These are phyloP conservation scores for Charanyca ferruginea DNA, from an alignment of 2,888 invertebrate genomes.

Conservation along the genomic window DNA sequence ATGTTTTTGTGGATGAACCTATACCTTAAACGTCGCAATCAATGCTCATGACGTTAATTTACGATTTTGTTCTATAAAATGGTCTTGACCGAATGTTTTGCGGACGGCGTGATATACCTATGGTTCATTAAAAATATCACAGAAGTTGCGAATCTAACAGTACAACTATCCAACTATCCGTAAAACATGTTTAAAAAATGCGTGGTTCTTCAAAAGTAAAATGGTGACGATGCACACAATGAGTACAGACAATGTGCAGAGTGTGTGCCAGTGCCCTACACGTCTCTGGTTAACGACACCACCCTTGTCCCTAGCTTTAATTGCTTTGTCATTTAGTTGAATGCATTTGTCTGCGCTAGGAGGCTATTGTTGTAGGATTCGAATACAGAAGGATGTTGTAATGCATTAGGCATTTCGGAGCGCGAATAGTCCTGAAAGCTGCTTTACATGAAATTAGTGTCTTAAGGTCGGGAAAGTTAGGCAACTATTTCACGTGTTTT, in stretches of 20 bases:
- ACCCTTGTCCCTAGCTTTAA: slow-evolving; percentile 23
- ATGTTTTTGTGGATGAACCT: too few relatives aligned
- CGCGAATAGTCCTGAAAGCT: slow-evolving; percentile 30
- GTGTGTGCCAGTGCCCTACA: background rate
- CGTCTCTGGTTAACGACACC: slow-evolving; percentile 23
- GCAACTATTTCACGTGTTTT: background rate
- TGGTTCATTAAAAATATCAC: too few relatives aligned
- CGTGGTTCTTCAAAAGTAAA: background rate
- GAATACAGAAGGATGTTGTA: slow-evolving; percentile 10
- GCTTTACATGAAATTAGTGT: slow-evolving; percentile 11
- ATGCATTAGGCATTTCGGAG: slow-evolving; percentile 23
- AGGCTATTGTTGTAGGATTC: slow-evolving; percentile 26
- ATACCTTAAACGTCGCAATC: too few relatives aligned
- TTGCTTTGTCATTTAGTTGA: slow-evolving; percentile 37
- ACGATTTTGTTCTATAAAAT: too few relatives aligned
- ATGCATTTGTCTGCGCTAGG: slow-evolving; percentile 22
- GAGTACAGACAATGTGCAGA: background rate
- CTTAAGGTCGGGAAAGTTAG: background rate
- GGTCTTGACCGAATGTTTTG: too few relatives aligned
- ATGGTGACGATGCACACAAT: slow-evolving; percentile 22
- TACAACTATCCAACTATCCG: background rate
- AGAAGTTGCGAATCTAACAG: too few relatives aligned
- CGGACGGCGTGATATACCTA: too few relatives aligned
- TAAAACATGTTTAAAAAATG: slow-evolving; percentile 7
- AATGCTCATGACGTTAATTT: too few relatives aligned